Base-by-base conservation (phyloP, 2,888 invertebrate species). In the Cabera pusaria region DNA sequence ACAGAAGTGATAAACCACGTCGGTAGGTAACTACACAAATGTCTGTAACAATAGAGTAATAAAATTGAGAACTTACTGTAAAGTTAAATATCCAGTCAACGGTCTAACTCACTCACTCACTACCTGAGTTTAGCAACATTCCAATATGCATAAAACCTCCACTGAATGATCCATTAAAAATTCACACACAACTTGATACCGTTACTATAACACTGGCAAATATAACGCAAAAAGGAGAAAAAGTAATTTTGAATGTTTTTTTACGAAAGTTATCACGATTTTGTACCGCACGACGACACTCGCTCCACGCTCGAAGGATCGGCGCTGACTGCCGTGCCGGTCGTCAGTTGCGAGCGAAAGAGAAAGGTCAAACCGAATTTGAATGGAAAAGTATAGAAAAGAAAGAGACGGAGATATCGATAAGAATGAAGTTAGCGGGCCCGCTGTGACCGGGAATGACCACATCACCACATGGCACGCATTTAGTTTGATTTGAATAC, bases 401-500 rank as follows among this genome's bases (percentile, higher is more conserved):
- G 70, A 83, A 38, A 58, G 68, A 60, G 82, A 82, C 22, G 42
- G 49, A 14, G 22, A 20, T 47, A 38, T 45, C 42, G 53, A 56
- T 54, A 52, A 55, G 60, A 60, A 63, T 72, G 75, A 81, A 82
- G 80, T 76, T 80, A 72, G 79, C 71, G 64, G 67, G 59, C 58
- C 61, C 59, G 53, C 59, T 53, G 56, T 72, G 74, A 70, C 72
- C 72, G 73, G 71, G 72, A 80, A 74, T 84, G 84, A 85, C 83
- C 86, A 87, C 84, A 74, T 84, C 83, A 85, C 83, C 86, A 87
- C 84, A 85, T 85, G 83, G 82, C 72, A 74, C 72, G 78, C 75
- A 75, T 65, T 72, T 60, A 69, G 21, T 26, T 26, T 4, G 39
- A 46, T 16, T 36, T 4, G 17, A 5, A 62, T 71, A 73, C 71